Percentiles rank a stretch among this genome's conserved stretches.
Conservation (phyloP, 2,797 vertebrate species). For the Rhabdophis nuchalis region DNA sequence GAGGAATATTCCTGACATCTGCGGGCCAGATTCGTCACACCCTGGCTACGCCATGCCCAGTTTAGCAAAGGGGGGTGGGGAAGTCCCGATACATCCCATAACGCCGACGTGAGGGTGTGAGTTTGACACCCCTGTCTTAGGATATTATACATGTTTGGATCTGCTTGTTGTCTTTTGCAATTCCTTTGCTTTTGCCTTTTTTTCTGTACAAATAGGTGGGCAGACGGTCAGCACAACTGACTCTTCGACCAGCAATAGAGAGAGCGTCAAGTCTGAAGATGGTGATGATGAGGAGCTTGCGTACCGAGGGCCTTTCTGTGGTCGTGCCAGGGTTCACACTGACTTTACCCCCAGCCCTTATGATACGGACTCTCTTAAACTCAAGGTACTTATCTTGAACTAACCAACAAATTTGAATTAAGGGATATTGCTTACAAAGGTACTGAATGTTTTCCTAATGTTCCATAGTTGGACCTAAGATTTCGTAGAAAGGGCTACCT, state of each 20-base stretch:
- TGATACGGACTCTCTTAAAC: constrained; percentile 93
- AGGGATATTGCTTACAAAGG: neutral
- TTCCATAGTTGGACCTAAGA: neutral
- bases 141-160: neutral
- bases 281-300: constrained; percentile 95
- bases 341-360: constrained; percentile 98
- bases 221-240: constrained; percentile 98
- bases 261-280: constrained; percentile 97
- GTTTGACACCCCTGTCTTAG: neutral
- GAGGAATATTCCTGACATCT: neutral
- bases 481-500: neutral
- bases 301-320: constrained; percentile 95
- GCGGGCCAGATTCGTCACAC: too few species aligned
- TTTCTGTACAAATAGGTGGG: constrained; percentile 75
- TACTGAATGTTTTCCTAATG: neutral
- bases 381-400: constrained; percentile 78
- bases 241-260: constrained; percentile 95
- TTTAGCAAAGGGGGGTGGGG: too few species aligned
- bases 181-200: neutral
- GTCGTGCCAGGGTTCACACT: constrained; percentile 91
- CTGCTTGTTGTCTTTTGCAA: neutral
- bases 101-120: too few species aligned
- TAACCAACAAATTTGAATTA: neutral
- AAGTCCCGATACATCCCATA: too few species aligned
- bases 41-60: too few species aligned